A percentile compares a stretch with the other conserved stretches of the same genome.
Evolutionary conservation across 2,113 vertebrate genomes (phyloP).

Genomic region (Ranitomeya variabilis): DNA sequence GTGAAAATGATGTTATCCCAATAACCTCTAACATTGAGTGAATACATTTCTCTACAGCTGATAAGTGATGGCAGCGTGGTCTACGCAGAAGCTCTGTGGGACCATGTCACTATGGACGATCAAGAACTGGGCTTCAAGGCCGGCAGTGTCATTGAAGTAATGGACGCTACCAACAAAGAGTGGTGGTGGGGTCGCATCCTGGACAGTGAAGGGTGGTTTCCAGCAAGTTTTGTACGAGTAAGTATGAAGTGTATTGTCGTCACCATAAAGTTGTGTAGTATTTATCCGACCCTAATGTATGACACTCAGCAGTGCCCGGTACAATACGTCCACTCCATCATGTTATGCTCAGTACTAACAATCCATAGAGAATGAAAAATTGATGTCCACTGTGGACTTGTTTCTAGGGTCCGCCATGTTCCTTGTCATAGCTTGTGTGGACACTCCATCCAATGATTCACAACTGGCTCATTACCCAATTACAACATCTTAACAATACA

Average conservation of each 20-base stretch:
- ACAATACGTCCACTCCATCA: background rate
- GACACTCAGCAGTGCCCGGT: background rate
- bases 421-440: too few species aligned
- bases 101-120: constrained; percentile 98
- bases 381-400: too few species aligned
- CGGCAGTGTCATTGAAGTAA: constrained; percentile 92
- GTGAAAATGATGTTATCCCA: background rate
- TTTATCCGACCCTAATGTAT: background rate
- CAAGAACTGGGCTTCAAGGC: constrained; percentile 97
- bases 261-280: background rate
- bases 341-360: too few species aligned
- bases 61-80: constrained; percentile 97
- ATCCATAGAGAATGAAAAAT: too few species aligned
- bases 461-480: too few species aligned
- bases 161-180: constrained; percentile 94
- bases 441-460: too few species aligned
- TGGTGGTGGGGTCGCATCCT: constrained; percentile 97
- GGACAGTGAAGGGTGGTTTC: constrained; percentile 95
- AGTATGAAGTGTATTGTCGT: constrained; percentile 52
- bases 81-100: constrained; percentile 94
- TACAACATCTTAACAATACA: too few species aligned
- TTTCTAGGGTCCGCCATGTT: too few species aligned
- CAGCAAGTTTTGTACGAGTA: constrained; percentile 95
- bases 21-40: constrained; percentile 10
- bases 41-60: constrained; percentile 74